Evolutionary conservation across 23 tunicate genomes (phyloP).

Genomic region (Botrylloides violaceus): DNA sequence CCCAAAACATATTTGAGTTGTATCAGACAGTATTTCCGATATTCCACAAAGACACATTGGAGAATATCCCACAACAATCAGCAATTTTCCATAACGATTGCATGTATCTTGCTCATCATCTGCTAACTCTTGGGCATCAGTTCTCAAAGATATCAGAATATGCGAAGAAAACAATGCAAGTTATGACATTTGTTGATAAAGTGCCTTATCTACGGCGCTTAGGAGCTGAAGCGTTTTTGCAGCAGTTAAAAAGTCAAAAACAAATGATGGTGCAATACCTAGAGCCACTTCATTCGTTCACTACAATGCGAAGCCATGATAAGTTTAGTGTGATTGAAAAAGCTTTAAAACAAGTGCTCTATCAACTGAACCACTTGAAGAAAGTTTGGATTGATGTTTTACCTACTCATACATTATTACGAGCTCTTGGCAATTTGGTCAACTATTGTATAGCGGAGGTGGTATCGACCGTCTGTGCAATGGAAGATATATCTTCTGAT

Average conservation of each 20-base stretch:
- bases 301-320: slow-evolving; percentile 21
- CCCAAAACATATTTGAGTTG: slow-evolving; percentile 26
- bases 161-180: slow-evolving; percentile 15
- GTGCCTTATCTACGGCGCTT: slow-evolving; percentile 38
- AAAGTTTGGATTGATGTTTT: slow-evolving; percentile 59
- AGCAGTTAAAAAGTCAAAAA: slow-evolving; percentile 50
- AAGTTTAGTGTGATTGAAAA: slow-evolving; percentile 52
- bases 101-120: slow-evolving; percentile 77
- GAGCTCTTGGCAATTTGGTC: slow-evolving; percentile 30
- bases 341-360: slow-evolving; percentile 69
- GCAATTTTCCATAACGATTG: slow-evolving; percentile 79
- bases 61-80: slow-evolving; percentile 54
- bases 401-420: slow-evolving; percentile 26
- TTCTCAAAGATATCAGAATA: slow-evolving; percentile 22
- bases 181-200: slow-evolving; percentile 50
- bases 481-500: slow-evolving; percentile 80
- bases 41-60: slow-evolving; percentile 39
- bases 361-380: slow-evolving; percentile 54
- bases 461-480: slow-evolving; percentile 34
- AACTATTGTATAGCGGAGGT: slow-evolving; percentile 42
- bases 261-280: slow-evolving; percentile 47
- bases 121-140: slow-evolving; percentile 56
- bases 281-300: slow-evolving; percentile 46
- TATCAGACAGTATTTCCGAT: neutral
- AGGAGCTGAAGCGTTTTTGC: slow-evolving; percentile 46